Percentiles rank a stretch among this genome's conserved stretches.
phyloP scores from a whole-genome alignment of 2,888 invertebrate genomes.

The Drosophila tripunctata region DNA sequence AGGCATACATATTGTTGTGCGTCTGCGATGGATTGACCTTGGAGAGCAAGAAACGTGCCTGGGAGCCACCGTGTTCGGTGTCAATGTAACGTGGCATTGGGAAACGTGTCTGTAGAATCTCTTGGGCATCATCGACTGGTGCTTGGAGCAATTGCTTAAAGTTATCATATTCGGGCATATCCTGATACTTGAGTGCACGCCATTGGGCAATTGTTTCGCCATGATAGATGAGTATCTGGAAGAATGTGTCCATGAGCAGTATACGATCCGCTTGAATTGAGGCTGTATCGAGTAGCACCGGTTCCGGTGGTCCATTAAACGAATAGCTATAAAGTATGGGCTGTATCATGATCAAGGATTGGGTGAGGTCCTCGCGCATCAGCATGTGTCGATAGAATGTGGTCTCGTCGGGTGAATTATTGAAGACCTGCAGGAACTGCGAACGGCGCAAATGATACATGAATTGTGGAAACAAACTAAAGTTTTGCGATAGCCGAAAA shows the following conservation, averaged over 20 bases:
- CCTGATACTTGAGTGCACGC: slow-evolving; percentile 97
- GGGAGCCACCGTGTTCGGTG: slow-evolving; percentile 99
- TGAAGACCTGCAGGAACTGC: slow-evolving; percentile 99
- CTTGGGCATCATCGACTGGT: slow-evolving; percentile 98
- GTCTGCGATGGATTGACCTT: slow-evolving; percentile 99
- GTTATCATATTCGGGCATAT: slow-evolving; percentile 98
- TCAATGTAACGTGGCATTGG: slow-evolving; percentile 99
- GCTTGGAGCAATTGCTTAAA: slow-evolving; percentile 96
- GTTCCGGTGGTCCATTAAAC: slow-evolving; percentile 98
- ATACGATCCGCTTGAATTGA: slow-evolving; percentile 99
- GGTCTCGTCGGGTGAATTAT: slow-evolving; percentile 99
- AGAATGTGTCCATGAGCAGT: slow-evolving; percentile 99
- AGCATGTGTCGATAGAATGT: slow-evolving; percentile 99
- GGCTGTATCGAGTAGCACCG: slow-evolving; percentile 98
- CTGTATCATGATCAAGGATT: slow-evolving; percentile 99
- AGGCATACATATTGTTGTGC: slow-evolving; percentile 99
- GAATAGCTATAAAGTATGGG: slow-evolving; percentile 99
- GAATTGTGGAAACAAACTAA: slow-evolving; percentile 99
- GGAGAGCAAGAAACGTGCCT: slow-evolving; percentile 98
- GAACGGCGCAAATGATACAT: slow-evolving; percentile 99
- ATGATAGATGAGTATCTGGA: slow-evolving; percentile 99
- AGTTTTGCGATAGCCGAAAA: slow-evolving; percentile 97
- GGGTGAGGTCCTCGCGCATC: slow-evolving; percentile 98
- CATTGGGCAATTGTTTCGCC: slow-evolving; percentile 99
- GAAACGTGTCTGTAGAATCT: slow-evolving; percentile 97